phyloP scores from a whole-genome alignment of 2,797 vertebrate species.

The Thamnophis elegans region DNA sequence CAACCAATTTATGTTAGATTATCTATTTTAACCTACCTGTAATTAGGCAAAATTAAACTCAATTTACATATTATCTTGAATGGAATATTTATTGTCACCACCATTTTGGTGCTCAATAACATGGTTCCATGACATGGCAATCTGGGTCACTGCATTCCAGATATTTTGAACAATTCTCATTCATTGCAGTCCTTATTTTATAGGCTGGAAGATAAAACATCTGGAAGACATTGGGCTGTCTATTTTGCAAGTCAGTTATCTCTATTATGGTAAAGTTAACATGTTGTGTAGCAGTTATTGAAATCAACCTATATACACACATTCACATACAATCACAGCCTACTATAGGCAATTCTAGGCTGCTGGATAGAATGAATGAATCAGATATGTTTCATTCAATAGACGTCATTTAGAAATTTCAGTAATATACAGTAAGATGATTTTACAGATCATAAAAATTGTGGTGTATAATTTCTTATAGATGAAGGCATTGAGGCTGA shows the following conservation, averaged over 20 bases:
- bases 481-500: conserved; percentile 33
- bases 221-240: not conserved
- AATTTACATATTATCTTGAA: not conserved
- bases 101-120: not conserved
- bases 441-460: conserved; percentile 35
- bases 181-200: not conserved
- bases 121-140: not conserved
- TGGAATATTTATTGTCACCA: not conserved
- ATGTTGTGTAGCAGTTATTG: not conserved
- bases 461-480: conserved; percentile 43
- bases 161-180: not conserved
- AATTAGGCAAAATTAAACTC: not conserved
- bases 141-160: not conserved
- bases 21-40: not conserved
- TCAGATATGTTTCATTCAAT: conserved; percentile 26
- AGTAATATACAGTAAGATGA: conserved; percentile 42
- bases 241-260: conserved; percentile 4
- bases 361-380: conserved; percentile 22
- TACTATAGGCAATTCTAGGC: not conserved
- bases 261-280: conserved; percentile 28
- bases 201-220: not conserved
- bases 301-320: not conserved
- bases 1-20: not conserved
- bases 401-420: conserved; percentile 32
- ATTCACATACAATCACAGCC: not conserved